Evolutionary conservation across 1,140 invertebrate genomes (phyloP), one percentile per base, ranked within the genome.

Genomic region (Philaenus spumarius): DNA sequence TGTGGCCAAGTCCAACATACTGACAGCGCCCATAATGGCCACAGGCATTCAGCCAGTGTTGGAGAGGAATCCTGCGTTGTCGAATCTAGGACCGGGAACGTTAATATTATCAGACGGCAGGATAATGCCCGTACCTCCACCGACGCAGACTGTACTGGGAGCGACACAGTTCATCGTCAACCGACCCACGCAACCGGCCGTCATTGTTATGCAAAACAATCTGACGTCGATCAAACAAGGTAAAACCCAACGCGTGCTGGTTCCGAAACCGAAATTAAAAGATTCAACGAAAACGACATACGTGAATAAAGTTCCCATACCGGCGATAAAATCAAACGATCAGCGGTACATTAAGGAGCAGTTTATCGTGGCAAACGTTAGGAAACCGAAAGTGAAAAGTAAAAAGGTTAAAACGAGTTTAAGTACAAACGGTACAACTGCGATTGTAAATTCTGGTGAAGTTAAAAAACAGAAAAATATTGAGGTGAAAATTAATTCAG

Each of bases 301-400:
- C 77, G 75, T 81, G 2, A 86, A 85, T 69, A 85, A 85, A 72
- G 77, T 85, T 64, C 84, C 83, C 23, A 86, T 87, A 69, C 80
- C 83, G 19, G 82, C 83, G 17, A 77, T 84, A 53, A 72, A 74
- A 37, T 71, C 71, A 43, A 70, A 72, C 11, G 26, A 30, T 30
- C 3, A 30, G 26, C 26, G 9, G 9, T 30, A 30, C 3, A 30
- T 4, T 30, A 30, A n/a, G n/a, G 26, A 30, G 3, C 26, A 30
- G 9, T 3, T 30, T 3, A 30, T 4, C 9, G 9, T 30, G 9
- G 9, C 26, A 30, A 30, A 30, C 26, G 3, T 30, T 30, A 30
- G 9, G 9, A 30, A 30, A 30, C 26, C 3, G 9, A 30, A 30
- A 30, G 26, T 30, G 9, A 30, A 30, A 30, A 30, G 3, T 30